Conservation (phyloP, 2,797 vertebrate species). For the Psittacula echo region DNA sequence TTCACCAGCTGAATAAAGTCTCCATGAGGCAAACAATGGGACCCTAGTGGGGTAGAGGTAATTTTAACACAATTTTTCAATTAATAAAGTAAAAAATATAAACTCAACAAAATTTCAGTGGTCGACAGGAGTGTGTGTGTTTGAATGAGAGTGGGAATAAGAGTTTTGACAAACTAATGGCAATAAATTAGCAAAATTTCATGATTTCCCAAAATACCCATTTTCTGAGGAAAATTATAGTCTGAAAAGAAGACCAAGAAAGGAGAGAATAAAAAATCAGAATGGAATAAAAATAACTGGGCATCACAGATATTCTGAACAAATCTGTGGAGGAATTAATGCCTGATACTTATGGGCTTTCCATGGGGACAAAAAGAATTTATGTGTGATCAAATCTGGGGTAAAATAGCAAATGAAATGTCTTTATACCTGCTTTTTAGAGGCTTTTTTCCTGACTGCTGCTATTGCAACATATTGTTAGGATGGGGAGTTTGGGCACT, state of each 20-base stretch:
- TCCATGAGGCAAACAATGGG: constrained; percentile 1
- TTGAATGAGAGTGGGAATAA: not conserved
- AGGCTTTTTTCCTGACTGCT: not conserved
- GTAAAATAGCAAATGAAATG: not conserved
- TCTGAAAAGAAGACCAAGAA: not conserved
- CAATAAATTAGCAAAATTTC: constrained; percentile 22
- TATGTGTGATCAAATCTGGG: not conserved
- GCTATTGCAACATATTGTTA: not conserved
- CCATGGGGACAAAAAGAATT: not conserved
- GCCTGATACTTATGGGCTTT: not conserved
- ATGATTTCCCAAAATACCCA: not conserved
- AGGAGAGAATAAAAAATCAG: not conserved
- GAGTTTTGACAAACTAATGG: not conserved
- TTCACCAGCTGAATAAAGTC: constrained; percentile 36
- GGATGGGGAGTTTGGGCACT: not conserved
- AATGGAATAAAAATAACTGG: not conserved
- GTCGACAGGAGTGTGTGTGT: not conserved
- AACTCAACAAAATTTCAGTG: constrained; percentile 15
- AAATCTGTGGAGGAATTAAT: not conserved
- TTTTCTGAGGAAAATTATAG: not conserved
- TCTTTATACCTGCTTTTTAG: not conserved
- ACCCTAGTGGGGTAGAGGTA: not conserved
- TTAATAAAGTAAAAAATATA: constrained; percentile 41
- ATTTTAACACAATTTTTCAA: constrained; percentile 47
- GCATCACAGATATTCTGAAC: not conserved